Conservation (phyloP, 2,113 vertebrate species). For the Thunnus maccoyii region DNA sequence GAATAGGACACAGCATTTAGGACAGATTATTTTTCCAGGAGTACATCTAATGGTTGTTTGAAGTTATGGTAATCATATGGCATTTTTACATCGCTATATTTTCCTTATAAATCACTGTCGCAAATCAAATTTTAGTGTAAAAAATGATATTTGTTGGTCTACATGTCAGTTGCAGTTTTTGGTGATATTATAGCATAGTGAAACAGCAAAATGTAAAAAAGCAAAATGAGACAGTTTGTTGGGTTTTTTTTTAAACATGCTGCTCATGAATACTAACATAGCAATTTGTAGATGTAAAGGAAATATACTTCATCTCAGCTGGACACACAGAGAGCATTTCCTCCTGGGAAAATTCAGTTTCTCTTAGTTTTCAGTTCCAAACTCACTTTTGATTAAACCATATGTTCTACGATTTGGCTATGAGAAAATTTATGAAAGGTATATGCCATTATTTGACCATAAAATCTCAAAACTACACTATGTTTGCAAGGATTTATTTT, state of each 20-base stretch:
- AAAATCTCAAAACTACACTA: slow-evolving; percentile 10
- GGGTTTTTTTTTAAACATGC: too few species aligned
- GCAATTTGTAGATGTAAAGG: neutral
- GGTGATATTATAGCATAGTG: neutral
- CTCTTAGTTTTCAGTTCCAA: neutral
- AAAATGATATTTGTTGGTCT: neutral
- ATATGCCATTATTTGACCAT: slow-evolving; percentile 10
- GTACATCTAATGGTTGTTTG: too few species aligned
- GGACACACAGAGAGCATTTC: neutral
- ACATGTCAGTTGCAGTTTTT: neutral
- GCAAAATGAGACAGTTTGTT: too few species aligned
- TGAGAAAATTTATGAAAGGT: neutral
- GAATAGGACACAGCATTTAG: too few species aligned
- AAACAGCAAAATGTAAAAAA: too few species aligned
- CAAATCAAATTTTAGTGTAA: too few species aligned
- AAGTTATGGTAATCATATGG: too few species aligned
- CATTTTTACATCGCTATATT: too few species aligned
- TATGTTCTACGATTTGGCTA: neutral
- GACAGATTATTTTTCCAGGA: too few species aligned
- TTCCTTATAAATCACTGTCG: neutral
- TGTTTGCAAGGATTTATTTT: neutral
- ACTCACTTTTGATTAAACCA: slow-evolving; percentile 21
- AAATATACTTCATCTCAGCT: neutral
- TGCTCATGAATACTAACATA: neutral
- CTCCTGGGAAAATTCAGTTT: neutral